Percentiles rank a stretch among this genome's conserved stretches.
These are phyloP conservation scores for Sciurus carolinensis DNA, from an alignment of 2,797 vertebrate species.

Conservation along the genomic window DNA sequence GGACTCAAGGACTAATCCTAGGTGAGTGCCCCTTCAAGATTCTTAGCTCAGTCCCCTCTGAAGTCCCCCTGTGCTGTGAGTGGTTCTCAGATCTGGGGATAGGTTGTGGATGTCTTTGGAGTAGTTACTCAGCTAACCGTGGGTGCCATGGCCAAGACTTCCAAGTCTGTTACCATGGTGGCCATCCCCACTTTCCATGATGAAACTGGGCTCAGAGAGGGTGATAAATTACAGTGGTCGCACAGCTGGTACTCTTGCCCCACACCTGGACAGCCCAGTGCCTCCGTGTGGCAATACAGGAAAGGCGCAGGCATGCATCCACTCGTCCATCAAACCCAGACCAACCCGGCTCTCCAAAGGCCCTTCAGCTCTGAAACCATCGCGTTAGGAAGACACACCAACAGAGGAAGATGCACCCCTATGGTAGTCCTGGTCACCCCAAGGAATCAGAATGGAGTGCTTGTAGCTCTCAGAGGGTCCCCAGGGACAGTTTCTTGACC, in stretches of 20 bases:
- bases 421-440: no score
- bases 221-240: not conserved
- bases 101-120: no score
- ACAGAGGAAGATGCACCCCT: not conserved
- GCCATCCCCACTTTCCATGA: not conserved
- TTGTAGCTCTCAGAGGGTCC: not conserved
- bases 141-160: no score
- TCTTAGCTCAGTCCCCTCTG: not conserved
- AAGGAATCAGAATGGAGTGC: not conserved
- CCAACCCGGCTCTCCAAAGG: not conserved
- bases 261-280: rapidly evolving
- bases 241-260: not conserved
- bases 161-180: no score
- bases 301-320: no score
- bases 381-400: not conserved
- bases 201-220: not conserved
- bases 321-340: not conserved
- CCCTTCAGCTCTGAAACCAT: not conserved
- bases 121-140: rapidly evolving
- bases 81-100: not conserved
- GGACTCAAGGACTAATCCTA: not conserved
- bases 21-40: no score
- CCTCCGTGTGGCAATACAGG: rapidly evolving
- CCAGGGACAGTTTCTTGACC: conserved; percentile 53
- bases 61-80: not conserved